Conservation (phyloP, 2,888 invertebrate genomes). For the Rosalia funebris region DNA sequence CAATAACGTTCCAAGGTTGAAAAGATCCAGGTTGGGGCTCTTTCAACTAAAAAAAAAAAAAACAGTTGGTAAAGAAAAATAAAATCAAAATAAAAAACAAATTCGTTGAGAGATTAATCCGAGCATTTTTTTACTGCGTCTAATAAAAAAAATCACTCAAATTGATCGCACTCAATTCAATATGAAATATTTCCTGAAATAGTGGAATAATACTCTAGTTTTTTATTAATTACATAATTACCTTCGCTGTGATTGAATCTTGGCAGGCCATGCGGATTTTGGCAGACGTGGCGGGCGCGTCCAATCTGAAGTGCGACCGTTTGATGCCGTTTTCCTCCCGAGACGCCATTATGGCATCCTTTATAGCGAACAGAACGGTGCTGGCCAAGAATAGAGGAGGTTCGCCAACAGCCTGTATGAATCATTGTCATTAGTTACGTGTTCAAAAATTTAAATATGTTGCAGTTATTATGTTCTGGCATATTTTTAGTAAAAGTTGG, state of each 20-base stretch:
- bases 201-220: too few species aligned
- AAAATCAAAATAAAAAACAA: not conserved
- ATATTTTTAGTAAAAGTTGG: too few species aligned
- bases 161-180: too few species aligned
- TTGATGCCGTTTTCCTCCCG: slow-evolving; percentile 75
- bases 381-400: slow-evolving; percentile 92
- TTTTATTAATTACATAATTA: too few species aligned
- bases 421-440: too few species aligned
- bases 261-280: slow-evolving; percentile 89
- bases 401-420: slow-evolving; percentile 92
- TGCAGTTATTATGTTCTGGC: too few species aligned
- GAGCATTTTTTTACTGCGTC: too few species aligned
- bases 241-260: slow-evolving; percentile 84
- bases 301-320: slow-evolving; percentile 70
- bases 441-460: too few species aligned
- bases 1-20: slow-evolving; percentile 73
- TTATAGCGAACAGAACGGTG: slow-evolving; percentile 90
- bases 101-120: too few species aligned
- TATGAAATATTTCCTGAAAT: too few species aligned
- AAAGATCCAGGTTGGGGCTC: slow-evolving; percentile 67
- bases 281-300: slow-evolving; percentile 89
- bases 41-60: slow-evolving; percentile 66
- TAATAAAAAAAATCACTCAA: too few species aligned
- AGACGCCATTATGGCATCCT: slow-evolving; percentile 84
- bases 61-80: slow-evolving; percentile 13